Conservation (phyloP, 2,797 vertebrate genomes). For the Diglossa cyanea region DNA sequence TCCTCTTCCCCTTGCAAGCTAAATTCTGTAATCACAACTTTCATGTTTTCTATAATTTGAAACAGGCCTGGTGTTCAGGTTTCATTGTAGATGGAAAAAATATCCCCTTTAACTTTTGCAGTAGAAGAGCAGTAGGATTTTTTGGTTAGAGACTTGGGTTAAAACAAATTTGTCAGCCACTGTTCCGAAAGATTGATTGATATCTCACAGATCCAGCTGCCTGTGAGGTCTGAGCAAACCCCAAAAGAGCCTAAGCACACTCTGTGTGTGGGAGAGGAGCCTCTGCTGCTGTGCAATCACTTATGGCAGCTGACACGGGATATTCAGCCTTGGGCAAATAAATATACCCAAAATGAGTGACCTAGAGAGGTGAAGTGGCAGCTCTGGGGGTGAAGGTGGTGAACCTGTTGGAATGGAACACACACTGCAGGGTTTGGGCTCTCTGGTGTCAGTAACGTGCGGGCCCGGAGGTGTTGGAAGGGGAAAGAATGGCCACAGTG, state of each 20-base stretch:
- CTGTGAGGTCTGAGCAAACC: conserved; percentile 44
- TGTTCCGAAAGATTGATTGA: neutral
- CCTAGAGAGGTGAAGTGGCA: neutral
- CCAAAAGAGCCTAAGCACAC: conserved; percentile 14
- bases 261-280: conserved; percentile 31
- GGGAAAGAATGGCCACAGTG: neutral
- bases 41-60: neutral
- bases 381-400: neutral
- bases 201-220: neutral
- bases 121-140: neutral
- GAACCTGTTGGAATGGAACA: neutral
- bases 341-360: neutral
- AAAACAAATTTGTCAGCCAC: neutral
- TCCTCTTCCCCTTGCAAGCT: neutral
- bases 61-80: neutral
- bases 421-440: neutral
- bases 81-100: neutral
- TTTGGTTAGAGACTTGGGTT: neutral
- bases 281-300: neutral
- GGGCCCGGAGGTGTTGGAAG: neutral
- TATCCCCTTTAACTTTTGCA: neutral
- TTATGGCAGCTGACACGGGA: neutral
- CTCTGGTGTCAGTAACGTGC: neutral
- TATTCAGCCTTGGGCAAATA: neutral
- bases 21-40: neutral